Base-by-base conservation (phyloP, 2,113 vertebrate species). In the Danio rerio region DNA sequence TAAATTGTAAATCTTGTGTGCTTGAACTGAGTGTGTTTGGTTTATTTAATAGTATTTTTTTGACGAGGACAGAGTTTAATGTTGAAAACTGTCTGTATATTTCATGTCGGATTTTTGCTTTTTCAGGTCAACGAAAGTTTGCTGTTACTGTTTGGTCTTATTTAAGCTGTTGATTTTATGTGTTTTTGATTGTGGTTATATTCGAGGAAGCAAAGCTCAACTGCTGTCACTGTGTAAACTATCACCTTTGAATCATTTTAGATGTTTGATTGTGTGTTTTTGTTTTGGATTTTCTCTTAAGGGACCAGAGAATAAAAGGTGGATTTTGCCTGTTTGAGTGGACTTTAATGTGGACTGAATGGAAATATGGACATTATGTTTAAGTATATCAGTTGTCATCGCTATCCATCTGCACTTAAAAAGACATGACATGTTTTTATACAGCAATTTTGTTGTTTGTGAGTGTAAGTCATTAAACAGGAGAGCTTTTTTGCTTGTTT, bases 111-210 rank as follows among this genome's bases (percentile, higher is more conserved):
- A 11, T 55, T 66, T 74, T 13, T 16, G 47, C 40, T 63, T 62
- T n/a, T 70, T 83, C 20, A 70, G 70, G 45, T 56, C 52, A 68
- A 31, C 9, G 10, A 53, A 71, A 55, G 10, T 10, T 11, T 59
- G 58, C 72, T 83, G 72, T 83, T 86, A 72, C 73, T 78, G 72
- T 65, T 45, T 0, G 43, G 40, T 77, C 52, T 63, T 81, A 80
- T 78, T 73, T 9, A 85, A 78, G 18, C 10, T 62, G 15, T 77
- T 58, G 0, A 42, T 47, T 56, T 56, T 81, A 47, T 45, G 43
- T 31, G 49, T 50, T 75, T 66, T 66, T 45, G 75, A 13, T 40
- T 9, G 5, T 58, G 7, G 13, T 45, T 76, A 16, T 66, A 43
- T 61, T 31, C 56, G 42, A 63, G 12, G 69, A 71, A 72, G 80